Evolutionary conservation across 2,797 vertebrate species (phyloP).

Genomic region (Rhabdomys pumilio): DNA sequence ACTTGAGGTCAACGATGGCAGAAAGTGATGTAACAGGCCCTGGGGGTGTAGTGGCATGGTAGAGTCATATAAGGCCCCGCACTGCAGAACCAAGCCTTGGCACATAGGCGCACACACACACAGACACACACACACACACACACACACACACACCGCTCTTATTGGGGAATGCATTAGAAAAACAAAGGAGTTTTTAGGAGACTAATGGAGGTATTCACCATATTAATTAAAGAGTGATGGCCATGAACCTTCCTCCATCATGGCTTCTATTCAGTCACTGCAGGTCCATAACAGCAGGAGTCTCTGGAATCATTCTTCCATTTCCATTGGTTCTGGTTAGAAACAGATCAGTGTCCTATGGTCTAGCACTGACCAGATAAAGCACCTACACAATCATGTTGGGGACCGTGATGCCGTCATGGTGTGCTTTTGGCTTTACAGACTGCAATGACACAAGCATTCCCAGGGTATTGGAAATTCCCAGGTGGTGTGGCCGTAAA

Average conservation of each 20-base stretch:
- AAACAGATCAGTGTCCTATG: not conserved
- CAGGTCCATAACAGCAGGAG: not conserved
- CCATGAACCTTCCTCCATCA: fast-evolving
- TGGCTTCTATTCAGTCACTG: not conserved
- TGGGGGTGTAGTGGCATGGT: too few species aligned
- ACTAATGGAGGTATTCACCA: fast-evolving
- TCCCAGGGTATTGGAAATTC: constrained; percentile 46
- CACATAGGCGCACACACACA: not conserved
- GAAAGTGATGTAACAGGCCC: too few species aligned
- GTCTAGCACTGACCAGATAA: not conserved
- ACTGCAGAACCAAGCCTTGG: too few species aligned
- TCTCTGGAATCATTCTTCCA: not conserved
- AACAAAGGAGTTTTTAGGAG: not conserved
- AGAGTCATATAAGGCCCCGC: too few species aligned
- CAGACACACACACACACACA: not conserved
- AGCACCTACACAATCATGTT: fast-evolving
- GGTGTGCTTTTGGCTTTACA: not conserved
- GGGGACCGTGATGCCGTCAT: constrained; percentile 50
- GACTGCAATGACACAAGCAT: not conserved
- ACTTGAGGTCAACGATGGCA: too few species aligned
- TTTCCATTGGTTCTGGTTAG: not conserved
- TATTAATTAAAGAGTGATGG: fast-evolving
- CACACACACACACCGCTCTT: not conserved
- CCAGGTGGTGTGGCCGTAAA: not conserved
- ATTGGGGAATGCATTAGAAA: fast-evolving